Evolutionary conservation across 2,113 vertebrate species (phyloP), one percentile per base, ranked within the genome.

Genomic region (Agapornis roseicollis): DNA sequence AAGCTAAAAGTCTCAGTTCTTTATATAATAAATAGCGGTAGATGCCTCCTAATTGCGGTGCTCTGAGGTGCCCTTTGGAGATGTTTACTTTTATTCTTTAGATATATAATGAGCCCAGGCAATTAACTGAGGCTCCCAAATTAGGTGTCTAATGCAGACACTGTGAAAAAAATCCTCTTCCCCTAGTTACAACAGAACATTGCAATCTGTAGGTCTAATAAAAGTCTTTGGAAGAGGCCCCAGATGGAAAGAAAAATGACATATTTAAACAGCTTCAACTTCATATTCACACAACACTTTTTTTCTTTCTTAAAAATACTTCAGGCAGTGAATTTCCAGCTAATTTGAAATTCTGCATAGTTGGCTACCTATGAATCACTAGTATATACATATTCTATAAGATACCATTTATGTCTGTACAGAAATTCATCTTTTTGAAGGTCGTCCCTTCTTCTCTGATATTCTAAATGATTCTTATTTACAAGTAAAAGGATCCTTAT

Each of bases 41-140:
- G 49, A 77, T 73, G 47, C 41, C 17, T 90, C 58, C 53, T 95
- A 90, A 95, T 53, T 93, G 65, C 81, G 63, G 58, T 92, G 53
- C 24, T 91, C 58, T 58, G 41, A 94, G 53, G 31, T 88, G 71
- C 76, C 58, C 82, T 97, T 96, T 88, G 53, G 88, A 95, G 82
- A 88, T 63, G 49, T n/a, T 71, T 80, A 42, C 44, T 88, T 94
- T 93, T 93, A 93, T 95, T 93, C 82, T 90, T 80, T 85, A 60
- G 70, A n/a, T 85, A 49, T 85, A 80, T 93, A 94, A 94, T 66
- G 85, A 97, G 28, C 15, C 15, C 73, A 80, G 82, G 71, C 58
- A 95, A 95, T 96, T 95, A 96, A 80, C 44, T 77, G 68, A 91
- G 58, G 56, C n/a, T 93, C 42, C 39, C 37, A 93, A 93, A 86